Conservation (phyloP, 2,888 invertebrate genomes). For the Nomada ferruginata region DNA sequence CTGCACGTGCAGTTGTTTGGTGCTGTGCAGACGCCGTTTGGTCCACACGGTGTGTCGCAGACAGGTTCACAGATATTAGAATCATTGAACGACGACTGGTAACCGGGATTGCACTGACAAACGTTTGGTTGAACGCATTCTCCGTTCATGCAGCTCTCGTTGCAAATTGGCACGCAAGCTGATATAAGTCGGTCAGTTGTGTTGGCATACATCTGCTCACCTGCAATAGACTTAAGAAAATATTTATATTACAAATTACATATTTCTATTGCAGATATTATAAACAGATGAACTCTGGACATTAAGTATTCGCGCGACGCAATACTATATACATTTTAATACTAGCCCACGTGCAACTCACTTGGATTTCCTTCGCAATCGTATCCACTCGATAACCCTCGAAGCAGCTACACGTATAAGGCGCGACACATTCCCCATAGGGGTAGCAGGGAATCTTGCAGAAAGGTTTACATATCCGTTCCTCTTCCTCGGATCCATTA, state of each 20-base stretch:
- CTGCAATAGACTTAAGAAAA: too few relatives aligned
- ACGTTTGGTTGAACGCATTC: conserved; percentile 82
- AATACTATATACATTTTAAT: not conserved
- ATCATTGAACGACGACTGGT: conserved; percentile 27
- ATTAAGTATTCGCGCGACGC: too few relatives aligned
- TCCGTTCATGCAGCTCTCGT: conserved; percentile 76
- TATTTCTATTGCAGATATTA: too few relatives aligned
- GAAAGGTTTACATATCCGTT: conserved; percentile 77
- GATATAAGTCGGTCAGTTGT: conserved; percentile 27
- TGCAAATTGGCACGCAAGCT: conserved; percentile 74
- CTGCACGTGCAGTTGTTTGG: conserved; percentile 51
- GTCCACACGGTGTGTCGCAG: conserved; percentile 67
- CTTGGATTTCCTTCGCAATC: not conserved
- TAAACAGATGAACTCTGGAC: too few relatives aligned
- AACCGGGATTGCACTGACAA: conserved; percentile 79
- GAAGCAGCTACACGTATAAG: conserved; percentile 72
- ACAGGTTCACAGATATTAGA: conserved; percentile 16
- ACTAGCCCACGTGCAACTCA: not conserved
- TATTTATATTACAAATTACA: too few relatives aligned
- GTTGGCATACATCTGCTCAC: conserved; percentile 3
- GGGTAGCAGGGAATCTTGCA: conserved; percentile 79
- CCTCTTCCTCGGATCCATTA: conserved; percentile 40
- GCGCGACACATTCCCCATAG: conserved; percentile 70
- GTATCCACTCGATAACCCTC: conserved; percentile 62
- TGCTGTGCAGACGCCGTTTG: conserved; percentile 79